Base-by-base conservation (phyloP, 2,888 invertebrate species). In the Nomada fabriciana region DNA sequence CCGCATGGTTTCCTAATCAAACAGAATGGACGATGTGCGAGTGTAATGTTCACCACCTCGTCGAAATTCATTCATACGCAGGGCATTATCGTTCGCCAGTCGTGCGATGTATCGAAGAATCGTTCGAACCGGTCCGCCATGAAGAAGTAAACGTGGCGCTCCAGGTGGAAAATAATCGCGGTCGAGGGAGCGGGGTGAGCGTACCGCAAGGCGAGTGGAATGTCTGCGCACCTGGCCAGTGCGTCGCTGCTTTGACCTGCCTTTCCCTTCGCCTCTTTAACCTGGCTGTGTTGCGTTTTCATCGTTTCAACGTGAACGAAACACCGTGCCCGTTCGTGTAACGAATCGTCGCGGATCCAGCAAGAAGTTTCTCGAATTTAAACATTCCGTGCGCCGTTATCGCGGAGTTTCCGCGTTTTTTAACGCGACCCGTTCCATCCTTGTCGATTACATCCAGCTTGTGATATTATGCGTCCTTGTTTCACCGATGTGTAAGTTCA, bases 141-240 rank as follows among this genome's bases (percentile, higher is more conserved):
- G 79, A 80, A 43, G 55, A 74, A 68, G 70, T 74, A 78, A 82
- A 80, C 79, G 78, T 76, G 65, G 77, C 75, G 72, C 70, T 71
- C 60, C 73, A 75, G 72, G 82, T 83, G 72, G 76, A 82, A 72
- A 77, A 71, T 83, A 82, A 70, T 77, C 65, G 76, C 59, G 73
- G 76, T 52, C 43, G 71, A 59, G 65, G 47, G 15, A 69, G 79
- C 61, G 80, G 75, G 85, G 76, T 59, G 57, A 60, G 73, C 71
- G 76, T 72, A 76, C 69, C 68, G 79, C 72, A 72, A 71, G 78
- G 76, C 87, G 90, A 92, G 91, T 90, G 90, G 89, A 89, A 88
- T 83, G 88, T 89, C 91, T 91, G 89, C 89, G 90, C 91, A 92
- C 92, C 91, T 92, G 91, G 91, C 85, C 74, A 82, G 81, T 86